phyloP scores from a whole-genome alignment of 2,888 invertebrate species.

The Brenthis daphne region DNA sequence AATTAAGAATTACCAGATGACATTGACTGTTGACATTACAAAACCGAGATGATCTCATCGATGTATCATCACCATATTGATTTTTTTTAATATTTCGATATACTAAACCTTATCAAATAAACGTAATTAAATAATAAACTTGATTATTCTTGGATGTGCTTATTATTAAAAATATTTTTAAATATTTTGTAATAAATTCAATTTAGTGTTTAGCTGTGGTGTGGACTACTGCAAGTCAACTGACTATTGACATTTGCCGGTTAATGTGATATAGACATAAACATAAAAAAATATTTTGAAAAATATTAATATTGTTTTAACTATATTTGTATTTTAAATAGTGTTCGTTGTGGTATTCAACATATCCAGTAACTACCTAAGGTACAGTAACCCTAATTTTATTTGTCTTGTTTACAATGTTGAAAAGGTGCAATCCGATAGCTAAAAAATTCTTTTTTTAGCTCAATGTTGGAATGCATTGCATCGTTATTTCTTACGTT shows the following conservation, averaged over 20 bases:
- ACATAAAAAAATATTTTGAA: constrained; percentile 6
- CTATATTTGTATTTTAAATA: neutral
- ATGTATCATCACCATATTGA: constrained; percentile 6
- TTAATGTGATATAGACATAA: constrained; percentile 12
- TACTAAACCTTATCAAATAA: neutral
- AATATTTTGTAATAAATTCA: neutral
- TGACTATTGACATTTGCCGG: constrained; percentile 14
- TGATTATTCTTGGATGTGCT: neutral
- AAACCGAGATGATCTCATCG: constrained; percentile 28
- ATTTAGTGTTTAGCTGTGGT: neutral
- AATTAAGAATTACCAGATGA: constrained; percentile 29
- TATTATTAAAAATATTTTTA: neutral
- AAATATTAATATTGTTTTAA: neutral
- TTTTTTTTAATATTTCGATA: neutral
- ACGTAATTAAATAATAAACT: neutral
- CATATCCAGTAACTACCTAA: constrained; percentile 9
- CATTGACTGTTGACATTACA: constrained; percentile 28
- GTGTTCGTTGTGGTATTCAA: constrained; percentile 3
- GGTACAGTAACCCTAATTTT: neutral
- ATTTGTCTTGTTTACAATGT: constrained; percentile 24
- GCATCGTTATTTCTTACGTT: constrained; percentile 4
- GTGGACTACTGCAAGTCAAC: neutral
- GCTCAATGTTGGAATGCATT: constrained; percentile 12
- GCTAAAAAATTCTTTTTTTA: constrained; percentile 16
- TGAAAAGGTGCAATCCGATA: constrained; percentile 23